These are phyloP conservation scores for Varanus komodoensis DNA, from an alignment of 2,113 vertebrate genomes.

Conservation along the genomic window DNA sequence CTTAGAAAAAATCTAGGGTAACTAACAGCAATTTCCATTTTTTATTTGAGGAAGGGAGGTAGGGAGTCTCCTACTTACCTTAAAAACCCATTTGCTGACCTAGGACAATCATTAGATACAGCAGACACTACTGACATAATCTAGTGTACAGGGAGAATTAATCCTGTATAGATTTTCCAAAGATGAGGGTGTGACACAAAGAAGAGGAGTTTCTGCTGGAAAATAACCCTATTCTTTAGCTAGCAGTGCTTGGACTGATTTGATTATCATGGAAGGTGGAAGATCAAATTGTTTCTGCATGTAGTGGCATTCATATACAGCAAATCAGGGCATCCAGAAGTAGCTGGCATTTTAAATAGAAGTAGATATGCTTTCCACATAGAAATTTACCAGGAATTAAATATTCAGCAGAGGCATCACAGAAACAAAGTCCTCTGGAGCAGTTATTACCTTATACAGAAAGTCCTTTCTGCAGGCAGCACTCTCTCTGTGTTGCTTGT, in stretches of 20 bases:
- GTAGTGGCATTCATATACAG: neutral
- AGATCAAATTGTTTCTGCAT: neutral
- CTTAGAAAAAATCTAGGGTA: neutral
- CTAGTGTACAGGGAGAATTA: neutral
- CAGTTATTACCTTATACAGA: neutral
- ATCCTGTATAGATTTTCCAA: neutral
- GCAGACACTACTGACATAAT: neutral
- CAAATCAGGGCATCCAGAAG: neutral
- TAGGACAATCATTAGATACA: neutral
- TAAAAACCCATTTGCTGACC: neutral
- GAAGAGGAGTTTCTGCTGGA: neutral
- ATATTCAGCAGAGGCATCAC: neutral
- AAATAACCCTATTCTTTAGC: neutral
- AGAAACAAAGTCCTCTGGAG: neutral
- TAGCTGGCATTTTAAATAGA: neutral
- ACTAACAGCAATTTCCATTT: neutral
- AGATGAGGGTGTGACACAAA: neutral
- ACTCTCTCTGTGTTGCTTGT: neutral
- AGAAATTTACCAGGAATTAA: neutral
- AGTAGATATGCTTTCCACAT: neutral
- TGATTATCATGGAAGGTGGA: neutral
- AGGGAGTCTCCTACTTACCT: neutral
- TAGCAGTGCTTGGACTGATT: fast-evolving
- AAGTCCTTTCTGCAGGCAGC: neutral
- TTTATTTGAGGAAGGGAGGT: neutral